Conservation (phyloP, 2,888 invertebrate genomes). For the Laspeyria flexula region DNA sequence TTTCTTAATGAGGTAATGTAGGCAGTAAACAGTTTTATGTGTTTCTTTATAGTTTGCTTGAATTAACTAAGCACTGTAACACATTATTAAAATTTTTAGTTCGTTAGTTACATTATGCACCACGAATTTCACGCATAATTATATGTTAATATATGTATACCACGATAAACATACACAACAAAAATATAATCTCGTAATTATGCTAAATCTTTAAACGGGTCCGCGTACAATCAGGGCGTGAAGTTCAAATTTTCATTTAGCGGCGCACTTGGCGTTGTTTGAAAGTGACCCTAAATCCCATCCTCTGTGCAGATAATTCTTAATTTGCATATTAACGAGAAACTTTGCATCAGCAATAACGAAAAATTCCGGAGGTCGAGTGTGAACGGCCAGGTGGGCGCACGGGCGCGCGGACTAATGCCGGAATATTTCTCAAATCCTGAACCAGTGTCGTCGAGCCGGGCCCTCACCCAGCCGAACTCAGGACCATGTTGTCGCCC, state of each 20-base stretch:
- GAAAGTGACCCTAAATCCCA: conserved; percentile 74
- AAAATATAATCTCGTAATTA: conserved; percentile 71
- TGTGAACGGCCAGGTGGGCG: conserved; percentile 78
- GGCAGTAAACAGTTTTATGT: conserved; percentile 67
- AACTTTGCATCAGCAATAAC: conserved; percentile 79
- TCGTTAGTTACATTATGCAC: conserved; percentile 59
- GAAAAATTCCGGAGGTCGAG: conserved; percentile 76
- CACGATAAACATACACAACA: conserved; percentile 63
- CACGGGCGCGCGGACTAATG: conserved; percentile 60
- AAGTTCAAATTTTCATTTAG: conserved; percentile 72
- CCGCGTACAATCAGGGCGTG: conserved; percentile 68
- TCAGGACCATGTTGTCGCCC: conserved; percentile 41
- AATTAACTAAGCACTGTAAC: conserved; percentile 67
- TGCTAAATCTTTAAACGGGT: conserved; percentile 75
- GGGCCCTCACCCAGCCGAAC: conserved; percentile 10
- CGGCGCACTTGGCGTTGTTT: conserved; percentile 61
- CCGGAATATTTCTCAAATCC: conserved; percentile 69
- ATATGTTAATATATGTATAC: conserved; percentile 66
- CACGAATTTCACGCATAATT: conserved; percentile 61
- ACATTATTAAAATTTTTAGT: conserved; percentile 67
- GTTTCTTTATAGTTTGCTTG: conserved; percentile 68
- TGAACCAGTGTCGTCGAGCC: conserved; percentile 38
- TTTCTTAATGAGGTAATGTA: conserved; percentile 60
- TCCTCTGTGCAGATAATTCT: conserved; percentile 78
- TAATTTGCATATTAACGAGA: conserved; percentile 85